Evolutionary conservation across 2,113 vertebrate genomes (phyloP).

Genomic region (Cryptomyrus ogoouensis): DNA sequence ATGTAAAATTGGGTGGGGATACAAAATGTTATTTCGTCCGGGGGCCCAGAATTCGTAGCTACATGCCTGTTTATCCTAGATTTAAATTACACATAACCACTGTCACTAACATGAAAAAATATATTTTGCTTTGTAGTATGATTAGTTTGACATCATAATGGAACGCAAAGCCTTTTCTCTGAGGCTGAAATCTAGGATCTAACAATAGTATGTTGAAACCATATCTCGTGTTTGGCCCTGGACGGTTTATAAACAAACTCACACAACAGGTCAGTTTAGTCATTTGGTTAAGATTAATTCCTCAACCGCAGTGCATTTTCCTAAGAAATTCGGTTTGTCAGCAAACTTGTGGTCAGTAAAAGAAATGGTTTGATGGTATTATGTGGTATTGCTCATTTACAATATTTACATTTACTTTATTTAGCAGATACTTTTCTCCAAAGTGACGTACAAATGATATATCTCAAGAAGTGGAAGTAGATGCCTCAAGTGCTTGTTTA

Average conservation of each 20-base stretch:
- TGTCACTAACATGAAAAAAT: background rate
- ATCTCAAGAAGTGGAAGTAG: background rate
- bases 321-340: background rate
- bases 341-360: background rate
- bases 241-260: background rate
- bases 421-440: background rate
- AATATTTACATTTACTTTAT: background rate
- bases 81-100: background rate
- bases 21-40: background rate
- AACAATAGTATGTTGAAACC: background rate
- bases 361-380: background rate
- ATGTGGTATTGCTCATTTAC: background rate
- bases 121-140: background rate
- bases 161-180: background rate
- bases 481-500: background rate
- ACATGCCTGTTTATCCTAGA: background rate
- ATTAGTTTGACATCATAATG: background rate
- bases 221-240: background rate
- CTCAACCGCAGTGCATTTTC: background rate
- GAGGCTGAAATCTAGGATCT: background rate
- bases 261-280: background rate
- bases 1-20: background rate
- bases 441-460: background rate
- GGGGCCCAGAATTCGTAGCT: background rate
- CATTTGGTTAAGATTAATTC: background rate